phyloP scores from a whole-genome alignment of 2,113 vertebrate genomes.

The Pontoporia blainvillei region DNA sequence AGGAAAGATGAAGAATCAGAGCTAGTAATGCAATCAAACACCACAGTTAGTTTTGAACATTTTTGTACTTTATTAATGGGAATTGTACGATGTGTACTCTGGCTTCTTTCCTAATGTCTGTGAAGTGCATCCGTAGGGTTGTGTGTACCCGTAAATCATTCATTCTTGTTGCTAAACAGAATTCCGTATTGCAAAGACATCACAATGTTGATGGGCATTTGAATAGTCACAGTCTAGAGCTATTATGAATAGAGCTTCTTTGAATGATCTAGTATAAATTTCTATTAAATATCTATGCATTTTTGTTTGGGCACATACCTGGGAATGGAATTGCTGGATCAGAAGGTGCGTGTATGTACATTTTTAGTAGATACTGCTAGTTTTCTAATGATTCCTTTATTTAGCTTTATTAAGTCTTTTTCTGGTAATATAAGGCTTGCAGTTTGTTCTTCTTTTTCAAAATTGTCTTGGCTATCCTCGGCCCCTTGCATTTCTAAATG shows the following conservation, averaged over 20 bases:
- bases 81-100: background rate
- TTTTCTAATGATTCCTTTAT: background rate
- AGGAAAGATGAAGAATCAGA: background rate
- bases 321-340: background rate
- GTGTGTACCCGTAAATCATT: background rate
- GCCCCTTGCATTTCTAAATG: background rate
- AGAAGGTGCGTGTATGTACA: background rate
- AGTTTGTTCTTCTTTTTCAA: background rate
- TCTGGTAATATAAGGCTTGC: background rate
- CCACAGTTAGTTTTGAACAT: background rate
- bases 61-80: background rate
- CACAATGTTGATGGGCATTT: background rate
- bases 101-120: background rate
- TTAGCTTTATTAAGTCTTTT: background rate
- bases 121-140: background rate
- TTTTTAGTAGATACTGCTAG: background rate
- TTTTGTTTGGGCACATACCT: background rate
- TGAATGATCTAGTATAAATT: background rate
- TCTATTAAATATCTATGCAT: background rate
- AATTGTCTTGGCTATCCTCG: background rate
- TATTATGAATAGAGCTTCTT: background rate
- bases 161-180: background rate
- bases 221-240: background rate
- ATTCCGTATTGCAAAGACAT: background rate
- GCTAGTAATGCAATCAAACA: background rate